These are phyloP conservation scores for Drosophila erecta DNA, from an alignment of 1,140 invertebrate species.

Conservation along the genomic window DNA sequence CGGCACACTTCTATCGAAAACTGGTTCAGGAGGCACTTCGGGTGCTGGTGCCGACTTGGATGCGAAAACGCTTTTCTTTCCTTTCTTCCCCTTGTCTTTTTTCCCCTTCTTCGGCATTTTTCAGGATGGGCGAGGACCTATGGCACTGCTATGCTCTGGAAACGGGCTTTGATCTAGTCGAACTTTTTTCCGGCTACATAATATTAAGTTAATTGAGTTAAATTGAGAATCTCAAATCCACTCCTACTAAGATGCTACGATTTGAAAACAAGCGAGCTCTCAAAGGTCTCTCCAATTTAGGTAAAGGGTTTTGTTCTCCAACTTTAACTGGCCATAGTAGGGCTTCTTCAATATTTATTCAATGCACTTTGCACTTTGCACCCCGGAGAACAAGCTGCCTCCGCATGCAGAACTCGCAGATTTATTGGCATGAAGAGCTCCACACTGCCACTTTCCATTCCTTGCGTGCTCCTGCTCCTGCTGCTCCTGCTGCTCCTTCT, in stretches of 20 bases:
- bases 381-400: slow-evolving; percentile 21
- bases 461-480: slow-evolving; percentile 9
- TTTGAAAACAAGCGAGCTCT: not conserved
- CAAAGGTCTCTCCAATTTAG: not conserved
- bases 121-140: not conserved
- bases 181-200: slow-evolving; percentile 6
- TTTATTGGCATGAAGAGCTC: slow-evolving; percentile 57
- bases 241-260: not conserved
- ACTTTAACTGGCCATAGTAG: too few relatives aligned
- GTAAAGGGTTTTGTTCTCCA: not conserved
- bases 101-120: slow-evolving; percentile 25
- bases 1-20: slow-evolving; percentile 4
- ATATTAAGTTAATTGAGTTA: slow-evolving; percentile 1
- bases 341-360: not conserved
- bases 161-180: not conserved
- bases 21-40: not conserved
- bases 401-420: slow-evolving; percentile 45
- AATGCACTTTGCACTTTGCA: slow-evolving; percentile 23
- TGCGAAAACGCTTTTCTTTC: not conserved
- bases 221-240: not conserved
- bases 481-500: not conserved
- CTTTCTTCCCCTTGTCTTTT: slow-evolving; percentile 5
- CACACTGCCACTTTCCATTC: not conserved
- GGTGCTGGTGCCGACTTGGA: not conserved
- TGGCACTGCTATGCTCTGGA: not conserved